Evolutionary conservation across 2,113 vertebrate genomes (phyloP).

Genomic region (Catharus bicknelli): DNA sequence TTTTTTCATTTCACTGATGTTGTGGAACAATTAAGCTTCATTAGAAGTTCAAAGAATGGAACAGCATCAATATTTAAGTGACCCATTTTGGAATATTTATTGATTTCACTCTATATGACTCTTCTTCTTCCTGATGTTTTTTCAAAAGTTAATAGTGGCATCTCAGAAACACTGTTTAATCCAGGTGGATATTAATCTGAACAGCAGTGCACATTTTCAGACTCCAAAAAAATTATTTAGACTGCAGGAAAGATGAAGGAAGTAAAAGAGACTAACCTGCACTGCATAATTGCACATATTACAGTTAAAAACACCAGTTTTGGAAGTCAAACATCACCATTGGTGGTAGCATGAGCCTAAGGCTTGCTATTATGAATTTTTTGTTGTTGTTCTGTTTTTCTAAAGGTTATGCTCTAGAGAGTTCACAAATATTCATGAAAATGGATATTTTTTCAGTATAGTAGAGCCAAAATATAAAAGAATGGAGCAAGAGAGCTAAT

Average conservation of each 20-base stretch:
- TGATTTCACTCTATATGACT: neutral
- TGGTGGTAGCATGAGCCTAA: neutral
- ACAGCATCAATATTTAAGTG: neutral
- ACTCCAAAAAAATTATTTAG: neutral
- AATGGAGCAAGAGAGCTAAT: neutral
- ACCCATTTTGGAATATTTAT: neutral
- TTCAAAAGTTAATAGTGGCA: neutral
- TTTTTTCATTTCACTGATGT: neutral
- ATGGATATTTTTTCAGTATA: neutral
- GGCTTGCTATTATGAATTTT: neutral
- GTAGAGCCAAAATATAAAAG: neutral
- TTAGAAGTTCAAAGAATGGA: neutral
- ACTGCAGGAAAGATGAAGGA: neutral
- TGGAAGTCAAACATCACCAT: neutral
- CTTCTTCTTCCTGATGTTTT: neutral
- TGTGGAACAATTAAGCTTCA: neutral
- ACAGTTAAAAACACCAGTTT: neutral
- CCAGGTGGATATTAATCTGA: neutral
- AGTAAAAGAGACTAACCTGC: neutral
- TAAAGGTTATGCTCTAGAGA: neutral
- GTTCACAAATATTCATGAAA: neutral
- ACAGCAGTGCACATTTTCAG: neutral
- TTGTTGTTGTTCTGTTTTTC: neutral
- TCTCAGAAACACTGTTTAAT: neutral
- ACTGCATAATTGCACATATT: neutral